Base-by-base conservation (phyloP, 1,140 invertebrate species). In the Megalopta genalis region DNA sequence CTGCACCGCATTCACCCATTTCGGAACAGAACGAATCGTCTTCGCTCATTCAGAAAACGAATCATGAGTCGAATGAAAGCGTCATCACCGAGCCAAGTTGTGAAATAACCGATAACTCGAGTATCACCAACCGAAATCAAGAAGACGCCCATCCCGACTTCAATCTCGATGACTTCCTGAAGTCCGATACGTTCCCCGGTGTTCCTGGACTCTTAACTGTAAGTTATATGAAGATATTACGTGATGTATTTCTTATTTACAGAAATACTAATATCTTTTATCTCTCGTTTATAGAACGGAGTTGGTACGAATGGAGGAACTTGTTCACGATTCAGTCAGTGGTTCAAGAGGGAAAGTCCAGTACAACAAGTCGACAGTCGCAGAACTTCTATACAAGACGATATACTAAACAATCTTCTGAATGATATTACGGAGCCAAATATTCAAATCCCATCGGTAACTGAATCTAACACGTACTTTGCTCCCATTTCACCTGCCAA, bases 141-240 rank as follows among this genome's bases (percentile, higher is more conserved):
- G 88, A 91, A 46, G 82, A 81, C 0, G 80, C 89, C 10, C 86
- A 89, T 68, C 82, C 89, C 4, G 94, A 95, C 63, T 96, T 97
- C 91, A 95, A 96, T 90, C 94, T 97, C 75, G 96, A 97, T 82
- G 95, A 96, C 42, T 95, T 96, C 85, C 93, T 97, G 23, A 95
- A 96, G 81, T 93, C 94, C 80, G 95, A 96, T 76, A 93, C 93
- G 80, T 94, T 96, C 77, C 94, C 95, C 87, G 91, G 92, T 4
- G 91, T 95, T 87, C 93, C 94, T 71, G 95, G 95, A 32, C 88
- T 95, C 12, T 87, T 95, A 32, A 93, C 95, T 27, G 95, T 95
- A 92, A 92, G 90, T 89, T 66, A 67, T 18, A 0, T n/a, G 7
- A 57, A n/a, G 7, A 57, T 7, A 57, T 5, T 6, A n/a, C 21